phyloP scores from a whole-genome alignment of 35 echinoderm and acorn worm species.

The Stichopus chloronotus region DNA sequence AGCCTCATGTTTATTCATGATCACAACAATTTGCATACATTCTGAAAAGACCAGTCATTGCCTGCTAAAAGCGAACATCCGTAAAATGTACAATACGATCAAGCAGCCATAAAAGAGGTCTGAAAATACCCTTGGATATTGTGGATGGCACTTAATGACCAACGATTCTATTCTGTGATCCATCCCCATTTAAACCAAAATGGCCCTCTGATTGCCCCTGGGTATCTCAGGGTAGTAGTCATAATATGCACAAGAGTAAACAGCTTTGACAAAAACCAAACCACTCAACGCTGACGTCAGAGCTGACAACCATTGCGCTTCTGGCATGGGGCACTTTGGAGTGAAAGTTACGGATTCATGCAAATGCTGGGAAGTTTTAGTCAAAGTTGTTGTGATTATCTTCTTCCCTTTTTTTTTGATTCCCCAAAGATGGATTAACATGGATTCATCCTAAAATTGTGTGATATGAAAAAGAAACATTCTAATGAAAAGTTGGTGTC shows the following conservation, averaged over 20 bases:
- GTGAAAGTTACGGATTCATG: slow-evolving; percentile 11
- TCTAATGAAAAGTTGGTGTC: not conserved
- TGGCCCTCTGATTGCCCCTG: slow-evolving; percentile 11
- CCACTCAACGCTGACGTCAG: not conserved
- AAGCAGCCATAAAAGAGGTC: too few relatives aligned
- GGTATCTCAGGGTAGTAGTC: not conserved
- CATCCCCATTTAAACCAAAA: not conserved
- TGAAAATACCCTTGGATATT: not conserved
- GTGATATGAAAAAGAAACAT: not conserved
- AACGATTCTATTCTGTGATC: not conserved
- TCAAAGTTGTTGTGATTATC: not conserved
- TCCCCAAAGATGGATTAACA: slow-evolving; percentile 7
- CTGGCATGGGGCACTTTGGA: not conserved
- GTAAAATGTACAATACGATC: too few relatives aligned
- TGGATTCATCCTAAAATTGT: not conserved
- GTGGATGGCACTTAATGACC: not conserved
- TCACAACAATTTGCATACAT: too few relatives aligned
- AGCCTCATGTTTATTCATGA: too few relatives aligned
- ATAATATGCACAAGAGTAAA: slow-evolving; percentile 7
- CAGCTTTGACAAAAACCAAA: slow-evolving; percentile 24
- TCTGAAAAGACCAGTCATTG: not conserved
- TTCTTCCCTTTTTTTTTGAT: not conserved
- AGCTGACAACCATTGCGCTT: slow-evolving; percentile 16
- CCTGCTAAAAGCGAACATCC: not conserved
- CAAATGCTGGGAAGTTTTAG: not conserved